Percentiles rank a stretch among this genome's conserved stretches.
These are phyloP conservation scores for Caenorhabditis elegans DNA, from an alignment of 1,140 invertebrate genomes.

Conservation along the genomic window DNA sequence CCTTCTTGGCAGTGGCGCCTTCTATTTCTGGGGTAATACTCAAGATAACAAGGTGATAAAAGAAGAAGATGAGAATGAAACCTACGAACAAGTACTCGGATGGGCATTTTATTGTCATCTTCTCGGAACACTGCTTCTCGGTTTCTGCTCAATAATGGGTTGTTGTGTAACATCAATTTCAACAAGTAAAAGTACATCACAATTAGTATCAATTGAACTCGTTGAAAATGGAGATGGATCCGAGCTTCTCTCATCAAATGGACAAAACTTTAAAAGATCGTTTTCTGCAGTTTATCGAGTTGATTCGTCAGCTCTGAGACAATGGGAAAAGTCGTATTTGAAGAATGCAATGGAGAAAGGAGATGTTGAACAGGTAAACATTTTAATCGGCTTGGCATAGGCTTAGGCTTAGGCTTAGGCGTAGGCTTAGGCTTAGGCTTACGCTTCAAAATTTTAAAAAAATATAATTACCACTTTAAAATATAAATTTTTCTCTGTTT, in stretches of 20 bases:
- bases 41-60: conserved; percentile 65
- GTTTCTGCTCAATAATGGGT: conserved; percentile 56
- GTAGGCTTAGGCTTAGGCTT: background rate
- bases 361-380: background rate
- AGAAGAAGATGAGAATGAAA: conserved; percentile 65
- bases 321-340: conserved; percentile 59
- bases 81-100: conserved; percentile 64
- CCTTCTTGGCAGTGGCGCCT: conserved; percentile 52
- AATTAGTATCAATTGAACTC: background rate
- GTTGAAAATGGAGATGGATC: background rate
- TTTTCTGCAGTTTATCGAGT: conserved; percentile 62
- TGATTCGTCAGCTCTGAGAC: conserved; percentile 57
- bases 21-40: conserved; percentile 61
- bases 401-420: background rate
- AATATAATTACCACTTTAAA: too few species aligned
- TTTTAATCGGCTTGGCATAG: background rate
- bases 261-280: conserved; percentile 53
- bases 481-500: too few species aligned
- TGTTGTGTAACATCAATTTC: conserved; percentile 58
- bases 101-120: conserved; percentile 66
- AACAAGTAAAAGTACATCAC: conserved; percentile 6
- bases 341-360: conserved; percentile 34
- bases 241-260: background rate
- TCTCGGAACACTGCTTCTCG: conserved; percentile 53
- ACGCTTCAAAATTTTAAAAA: too few species aligned